Conservation (phyloP, 2,888 invertebrate genomes). For the Criorhina ranunculi region DNA sequence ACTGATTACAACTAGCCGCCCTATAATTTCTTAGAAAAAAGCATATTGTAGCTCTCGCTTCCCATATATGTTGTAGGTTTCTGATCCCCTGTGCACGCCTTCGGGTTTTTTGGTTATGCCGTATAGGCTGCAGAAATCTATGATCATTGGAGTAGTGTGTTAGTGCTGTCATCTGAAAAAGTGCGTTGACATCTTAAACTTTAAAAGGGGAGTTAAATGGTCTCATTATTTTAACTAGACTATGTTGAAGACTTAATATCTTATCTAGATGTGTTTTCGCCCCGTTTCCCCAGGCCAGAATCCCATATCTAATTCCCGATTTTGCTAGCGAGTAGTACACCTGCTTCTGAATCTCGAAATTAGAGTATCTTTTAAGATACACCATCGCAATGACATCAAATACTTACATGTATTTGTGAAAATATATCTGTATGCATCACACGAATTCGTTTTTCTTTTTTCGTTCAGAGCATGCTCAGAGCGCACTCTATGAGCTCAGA, state of each 20-base stretch:
- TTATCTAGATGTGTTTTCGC: constrained; percentile 16
- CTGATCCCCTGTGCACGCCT: constrained; percentile 11
- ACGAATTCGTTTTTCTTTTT: no score
- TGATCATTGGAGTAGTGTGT: background rate
- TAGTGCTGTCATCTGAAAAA: constrained; percentile 6
- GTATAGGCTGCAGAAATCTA: background rate
- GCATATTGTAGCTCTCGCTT: background rate
- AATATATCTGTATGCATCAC: no score
- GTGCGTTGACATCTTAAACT: background rate
- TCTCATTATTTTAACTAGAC: background rate
- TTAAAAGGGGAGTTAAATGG: background rate
- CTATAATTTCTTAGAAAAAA: no score
- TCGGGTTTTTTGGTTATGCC: no score
- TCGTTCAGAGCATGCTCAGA: no score
- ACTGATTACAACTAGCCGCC: no score
- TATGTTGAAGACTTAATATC: constrained; percentile 1
- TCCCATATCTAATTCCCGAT: constrained; percentile 19
- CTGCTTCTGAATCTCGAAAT: constrained; percentile 9
- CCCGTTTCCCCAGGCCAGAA: constrained; percentile 3
- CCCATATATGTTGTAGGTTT: background rate
- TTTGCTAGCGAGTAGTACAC: constrained; percentile 20
- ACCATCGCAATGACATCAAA: background rate
- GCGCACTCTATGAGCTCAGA: no score
- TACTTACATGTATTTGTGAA: no score
- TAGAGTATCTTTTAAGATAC: background rate